Evolutionary conservation across 2,888 invertebrate species (phyloP).

Genomic region (Celastrina argiolus): DNA sequence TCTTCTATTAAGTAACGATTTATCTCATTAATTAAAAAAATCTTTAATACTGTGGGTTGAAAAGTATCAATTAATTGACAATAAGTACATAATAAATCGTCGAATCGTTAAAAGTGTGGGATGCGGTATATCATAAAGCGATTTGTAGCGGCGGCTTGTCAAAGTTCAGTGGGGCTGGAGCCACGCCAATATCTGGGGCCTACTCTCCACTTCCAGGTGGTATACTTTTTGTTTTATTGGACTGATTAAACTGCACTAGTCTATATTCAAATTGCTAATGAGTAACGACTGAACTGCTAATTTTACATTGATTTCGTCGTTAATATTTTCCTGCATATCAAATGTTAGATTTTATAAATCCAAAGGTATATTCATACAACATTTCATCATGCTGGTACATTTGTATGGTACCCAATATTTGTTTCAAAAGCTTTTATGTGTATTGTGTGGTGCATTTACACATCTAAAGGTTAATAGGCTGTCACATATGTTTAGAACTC

Average conservation of each 20-base stretch:
- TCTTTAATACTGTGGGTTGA: not conserved
- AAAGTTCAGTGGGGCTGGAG: slow-evolving; percentile 76
- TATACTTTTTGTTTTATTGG: slow-evolving; percentile 31
- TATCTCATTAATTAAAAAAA: not conserved
- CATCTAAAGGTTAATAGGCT: slow-evolving; percentile 9
- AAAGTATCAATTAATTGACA: not conserved
- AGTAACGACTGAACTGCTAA: slow-evolving; percentile 11
- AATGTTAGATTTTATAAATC: not conserved
- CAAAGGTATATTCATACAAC: not conserved
- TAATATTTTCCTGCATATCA: not conserved
- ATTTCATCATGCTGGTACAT: slow-evolving; percentile 8
- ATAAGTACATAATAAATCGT: slow-evolving; percentile 1
- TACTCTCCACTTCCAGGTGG: slow-evolving; percentile 70
- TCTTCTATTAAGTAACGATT: not conserved
- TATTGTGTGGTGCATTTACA: slow-evolving; percentile 2
- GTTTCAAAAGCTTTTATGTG: slow-evolving; percentile 3
- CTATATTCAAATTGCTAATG: slow-evolving; percentile 28
- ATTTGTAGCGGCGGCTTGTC: slow-evolving; percentile 61
- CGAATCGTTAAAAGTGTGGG: not conserved
- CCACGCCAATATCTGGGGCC: slow-evolving; percentile 54
- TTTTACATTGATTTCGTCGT: not conserved
- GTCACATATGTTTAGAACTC: not conserved
- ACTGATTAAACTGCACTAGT: not conserved
- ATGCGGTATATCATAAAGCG: slow-evolving; percentile 34
- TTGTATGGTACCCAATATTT: not conserved